These are phyloP conservation scores for Marasmarcha lunaedactyla DNA, from an alignment of 2,888 invertebrate species.

Conservation along the genomic window DNA sequence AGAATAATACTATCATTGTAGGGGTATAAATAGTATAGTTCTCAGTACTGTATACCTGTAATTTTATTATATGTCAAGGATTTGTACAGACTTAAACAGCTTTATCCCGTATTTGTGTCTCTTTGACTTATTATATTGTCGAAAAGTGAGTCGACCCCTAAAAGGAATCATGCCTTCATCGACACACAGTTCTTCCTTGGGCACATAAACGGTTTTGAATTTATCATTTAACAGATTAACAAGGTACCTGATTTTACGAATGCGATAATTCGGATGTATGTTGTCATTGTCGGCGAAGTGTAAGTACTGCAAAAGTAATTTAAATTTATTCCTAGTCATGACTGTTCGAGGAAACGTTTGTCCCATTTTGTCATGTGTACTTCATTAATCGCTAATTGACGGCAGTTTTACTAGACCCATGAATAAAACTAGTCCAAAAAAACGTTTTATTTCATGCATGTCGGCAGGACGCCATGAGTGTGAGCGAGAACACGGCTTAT, in stretches of 20 bases:
- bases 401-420: slow-evolving; percentile 23
- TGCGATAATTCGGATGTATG: slow-evolving; percentile 18
- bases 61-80: slow-evolving; percentile 11
- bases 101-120: slow-evolving; percentile 7
- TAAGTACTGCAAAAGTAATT: slow-evolving; percentile 20
- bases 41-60: too few relatives aligned
- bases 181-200: slow-evolving; percentile 7
- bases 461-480: slow-evolving; percentile 22
- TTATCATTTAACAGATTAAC: slow-evolving; percentile 19
- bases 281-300: slow-evolving; percentile 21
- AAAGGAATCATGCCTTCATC: not conserved
- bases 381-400: slow-evolving; percentile 21
- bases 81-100: slow-evolving; percentile 16
- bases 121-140: not conserved
- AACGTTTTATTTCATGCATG: slow-evolving; percentile 21
- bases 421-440: slow-evolving; percentile 21
- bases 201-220: slow-evolving; percentile 20
- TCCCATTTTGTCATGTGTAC: slow-evolving; percentile 20
- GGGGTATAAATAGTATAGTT: too few relatives aligned
- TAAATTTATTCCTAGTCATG: slow-evolving; percentile 23
- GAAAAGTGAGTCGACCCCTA: not conserved
- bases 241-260: slow-evolving; percentile 20
- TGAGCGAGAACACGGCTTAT: slow-evolving; percentile 18
- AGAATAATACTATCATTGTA: slow-evolving; percentile 5
- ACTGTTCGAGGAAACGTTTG: slow-evolving; percentile 9